phyloP scores from a whole-genome alignment of 2,113 vertebrate genomes.

The Dermatemys mawii region DNA sequence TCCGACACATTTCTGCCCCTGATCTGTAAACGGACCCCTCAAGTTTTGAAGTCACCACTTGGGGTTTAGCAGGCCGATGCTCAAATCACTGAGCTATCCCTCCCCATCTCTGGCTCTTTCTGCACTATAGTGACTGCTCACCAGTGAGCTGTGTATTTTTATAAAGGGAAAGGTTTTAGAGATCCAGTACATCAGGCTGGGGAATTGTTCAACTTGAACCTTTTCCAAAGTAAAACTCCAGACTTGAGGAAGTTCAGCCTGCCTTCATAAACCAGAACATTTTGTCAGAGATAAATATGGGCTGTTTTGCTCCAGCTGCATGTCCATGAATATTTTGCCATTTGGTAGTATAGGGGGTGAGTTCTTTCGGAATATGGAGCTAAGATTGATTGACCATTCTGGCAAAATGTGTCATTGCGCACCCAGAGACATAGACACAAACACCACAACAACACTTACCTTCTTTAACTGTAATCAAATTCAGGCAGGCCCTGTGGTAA shows the following conservation, averaged over 20 bases:
- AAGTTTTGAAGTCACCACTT: too few relatives aligned
- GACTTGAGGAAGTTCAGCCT: not conserved
- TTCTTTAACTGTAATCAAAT: not conserved
- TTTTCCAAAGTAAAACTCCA: constrained; percentile 4
- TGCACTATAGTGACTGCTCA: not conserved
- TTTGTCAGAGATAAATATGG: constrained; percentile 30
- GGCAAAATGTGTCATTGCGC: not conserved
- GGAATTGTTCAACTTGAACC: constrained; percentile 7
- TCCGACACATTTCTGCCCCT: too few relatives aligned
- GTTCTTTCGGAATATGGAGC: not conserved
- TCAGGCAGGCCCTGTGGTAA: not conserved
- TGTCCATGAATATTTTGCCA: constrained; percentile 2
- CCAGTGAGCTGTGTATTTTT: not conserved
- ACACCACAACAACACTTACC: not conserved
- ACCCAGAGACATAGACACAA: not conserved
- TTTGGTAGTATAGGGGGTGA: constrained; percentile 1
- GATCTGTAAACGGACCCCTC: too few relatives aligned
- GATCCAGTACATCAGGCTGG: not conserved
- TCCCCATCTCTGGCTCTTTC: not conserved
- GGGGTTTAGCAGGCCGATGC: too few relatives aligned
- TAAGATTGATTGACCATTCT: not conserved
- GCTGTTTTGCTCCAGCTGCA: not conserved
- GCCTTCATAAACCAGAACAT: not conserved
- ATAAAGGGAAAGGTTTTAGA: constrained; percentile 29
- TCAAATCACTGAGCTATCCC: too few relatives aligned